A percentile compares a stretch with the other conserved stretches of the same genome.
Conservation (phyloP, 2,113 vertebrate genomes). For the Indicator indicator region DNA sequence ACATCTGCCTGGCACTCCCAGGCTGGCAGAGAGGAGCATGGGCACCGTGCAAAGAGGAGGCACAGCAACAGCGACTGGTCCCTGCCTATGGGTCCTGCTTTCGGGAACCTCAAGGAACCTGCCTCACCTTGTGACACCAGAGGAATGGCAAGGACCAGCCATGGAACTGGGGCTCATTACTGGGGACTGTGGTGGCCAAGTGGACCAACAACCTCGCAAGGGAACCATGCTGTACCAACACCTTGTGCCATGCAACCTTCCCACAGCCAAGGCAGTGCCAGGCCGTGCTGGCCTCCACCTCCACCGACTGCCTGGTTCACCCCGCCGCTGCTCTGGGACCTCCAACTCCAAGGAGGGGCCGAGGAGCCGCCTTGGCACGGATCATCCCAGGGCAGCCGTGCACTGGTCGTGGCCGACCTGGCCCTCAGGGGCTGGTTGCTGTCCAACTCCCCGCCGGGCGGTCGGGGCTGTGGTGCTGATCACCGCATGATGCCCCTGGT, state of each 20-base stretch:
- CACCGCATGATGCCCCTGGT: neutral
- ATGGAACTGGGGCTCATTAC: rapidly evolving
- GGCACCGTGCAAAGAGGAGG: neutral
- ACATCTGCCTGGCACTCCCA: rapidly evolving
- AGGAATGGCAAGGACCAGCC: neutral
- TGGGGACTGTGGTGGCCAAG: neutral
- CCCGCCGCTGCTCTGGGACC: rapidly evolving
- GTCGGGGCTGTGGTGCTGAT: neutral
- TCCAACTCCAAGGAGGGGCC: neutral
- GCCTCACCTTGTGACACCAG: neutral
- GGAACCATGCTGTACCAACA: rapidly evolving
- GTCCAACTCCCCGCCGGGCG: rapidly evolving
- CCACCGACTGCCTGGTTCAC: neutral
- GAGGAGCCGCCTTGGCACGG: neutral
- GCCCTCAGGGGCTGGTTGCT: neutral
- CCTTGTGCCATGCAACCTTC: rapidly evolving
- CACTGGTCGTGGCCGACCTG: neutral
- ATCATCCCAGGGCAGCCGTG: neutral
- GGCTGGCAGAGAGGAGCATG: rapidly evolving
- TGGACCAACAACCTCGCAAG: rapidly evolving
- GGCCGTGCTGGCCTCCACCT: neutral
- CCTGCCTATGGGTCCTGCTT: neutral
- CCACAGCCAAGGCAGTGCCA: rapidly evolving
- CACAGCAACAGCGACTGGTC: neutral
- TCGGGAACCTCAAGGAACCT: neutral